Base-by-base conservation (phyloP, 2,113 vertebrate species). In the Ranitomeya imitator region DNA sequence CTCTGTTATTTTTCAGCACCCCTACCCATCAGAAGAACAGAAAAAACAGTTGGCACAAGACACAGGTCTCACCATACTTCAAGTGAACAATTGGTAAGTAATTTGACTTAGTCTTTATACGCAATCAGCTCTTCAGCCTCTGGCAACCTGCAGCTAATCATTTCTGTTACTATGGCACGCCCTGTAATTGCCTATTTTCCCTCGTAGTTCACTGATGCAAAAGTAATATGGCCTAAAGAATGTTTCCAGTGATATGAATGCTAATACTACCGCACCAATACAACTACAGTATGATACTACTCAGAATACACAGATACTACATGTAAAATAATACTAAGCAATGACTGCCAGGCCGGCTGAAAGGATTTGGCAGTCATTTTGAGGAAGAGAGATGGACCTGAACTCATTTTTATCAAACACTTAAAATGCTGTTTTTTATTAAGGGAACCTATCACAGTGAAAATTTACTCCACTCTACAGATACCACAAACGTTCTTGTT, bases 11-110 rank as follows among this genome's bases (percentile, higher is more conserved):
- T 94, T 94, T 52, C 92, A 99, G 98, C 98, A 99, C 93, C 98
- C 98, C 77, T 99, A 99, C 94, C 98, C 98, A 86, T 99, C 98
- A 93, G 98, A 99, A 96, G 98, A 99, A 95, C 98, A 99, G 97
- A 99, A 99, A 96, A 99, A 99, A 92, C 98, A 99, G 94, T 95
- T 99, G 96, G 98, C 98, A 92, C 98, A 99, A 95, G 98, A 99
- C 94, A 99, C 98, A 8, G 98, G 98, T 90, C 97, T 99, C 94
- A 99, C 98, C 93, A 99, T 99, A 96, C 96, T 99, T 95, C 98
- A 99, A 97, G 98, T 99, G 95, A 99, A 99, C 97, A 99, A 99
- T 91, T 99, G 98, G 98, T 99, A 92, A 97, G 98, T 96, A 91
- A 90, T 93, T 93, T 93, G 92, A 88, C 87, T 94, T 85, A 63